Evolutionary conservation across 2,797 vertebrate genomes (phyloP), one percentile per base, ranked within the genome.

Genomic region (Etheostoma perlongum): DNA sequence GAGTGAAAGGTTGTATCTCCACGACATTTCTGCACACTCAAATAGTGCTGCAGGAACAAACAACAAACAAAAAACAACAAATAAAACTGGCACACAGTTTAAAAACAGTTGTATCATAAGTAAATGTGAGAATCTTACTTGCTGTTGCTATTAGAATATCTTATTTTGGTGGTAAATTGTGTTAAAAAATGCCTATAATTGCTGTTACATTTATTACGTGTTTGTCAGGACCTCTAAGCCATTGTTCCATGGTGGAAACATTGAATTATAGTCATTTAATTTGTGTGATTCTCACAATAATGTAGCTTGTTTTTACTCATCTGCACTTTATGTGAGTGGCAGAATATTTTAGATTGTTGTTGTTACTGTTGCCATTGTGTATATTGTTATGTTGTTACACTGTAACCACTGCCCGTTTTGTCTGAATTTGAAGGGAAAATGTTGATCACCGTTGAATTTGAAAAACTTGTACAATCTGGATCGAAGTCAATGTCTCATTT

Each of bases 1-100:
- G 78, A 76, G 68, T 63, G 23, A 65, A 67, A 76, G 48, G 40
- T 48, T 70, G 52, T 21, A 63, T 57, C 64, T 36, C 40, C 9
- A 9, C 42, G 8, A 10, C 25, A 4, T n/a, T 27, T 33, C 40
- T n/a, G 44, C 23, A 36, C 4, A 19, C 47, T 67, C 13, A 23
- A 23, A 16, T 14, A 23, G 14, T 33, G 11, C 48, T 27, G 8
- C 65, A 67, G 25, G 9, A 25, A 27, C 40, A 16, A 11, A 59
- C 1, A 9, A 19, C 4, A 10, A 55, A 55, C 11, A 13, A 68
- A 18, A 15, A 11, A 59, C 1, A 8, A 19, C 6, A 10, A 55
- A 55, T 5, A 16, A 68, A 18, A 30, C 5, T 2, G 30, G 18
- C 7, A 42, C n/a, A 47, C 2, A 11, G 21, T 27, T 68, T 40